These are phyloP conservation scores for Tipula confusa DNA, from an alignment of 2,888 invertebrate genomes.

Conservation along the genomic window DNA sequence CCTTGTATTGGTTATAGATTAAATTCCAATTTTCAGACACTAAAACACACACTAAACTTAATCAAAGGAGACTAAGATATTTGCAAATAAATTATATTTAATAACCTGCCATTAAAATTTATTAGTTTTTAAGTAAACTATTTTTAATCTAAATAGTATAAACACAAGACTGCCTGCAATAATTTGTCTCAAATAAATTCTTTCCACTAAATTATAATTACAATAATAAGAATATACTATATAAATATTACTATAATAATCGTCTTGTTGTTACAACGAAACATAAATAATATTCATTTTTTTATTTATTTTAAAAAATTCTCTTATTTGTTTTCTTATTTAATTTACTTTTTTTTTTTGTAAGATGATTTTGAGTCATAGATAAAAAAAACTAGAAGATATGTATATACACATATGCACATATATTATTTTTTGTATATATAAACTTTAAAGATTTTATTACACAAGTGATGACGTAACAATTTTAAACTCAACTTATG, in stretches of 20 bases:
- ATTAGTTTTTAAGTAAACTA: no score
- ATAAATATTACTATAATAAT: constrained; percentile 8
- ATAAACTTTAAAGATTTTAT: neutral
- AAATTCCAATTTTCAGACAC: no score
- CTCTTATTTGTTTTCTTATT: constrained; percentile 14
- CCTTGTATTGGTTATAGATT: no score
- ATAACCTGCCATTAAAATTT: no score
- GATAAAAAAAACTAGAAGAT: neutral
- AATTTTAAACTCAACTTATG: neutral
- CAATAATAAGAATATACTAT: neutral
- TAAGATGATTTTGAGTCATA: constrained; percentile 9
- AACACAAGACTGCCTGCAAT: neutral
- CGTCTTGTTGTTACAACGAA: neutral
- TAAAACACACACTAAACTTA: no score
- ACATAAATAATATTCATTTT: constrained; percentile 6
- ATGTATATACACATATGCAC: neutral
- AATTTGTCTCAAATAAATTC: neutral
- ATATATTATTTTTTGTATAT: neutral
- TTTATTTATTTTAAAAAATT: constrained; percentile 1
- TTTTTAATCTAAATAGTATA: no score
- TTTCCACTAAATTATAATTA: neutral
- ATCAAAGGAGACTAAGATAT: no score
- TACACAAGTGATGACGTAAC: neutral
- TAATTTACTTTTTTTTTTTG: neutral
- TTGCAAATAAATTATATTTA: no score